Evolutionary conservation across 2,888 invertebrate genomes (phyloP).

Genomic region (Liposcelis brunnea): DNA sequence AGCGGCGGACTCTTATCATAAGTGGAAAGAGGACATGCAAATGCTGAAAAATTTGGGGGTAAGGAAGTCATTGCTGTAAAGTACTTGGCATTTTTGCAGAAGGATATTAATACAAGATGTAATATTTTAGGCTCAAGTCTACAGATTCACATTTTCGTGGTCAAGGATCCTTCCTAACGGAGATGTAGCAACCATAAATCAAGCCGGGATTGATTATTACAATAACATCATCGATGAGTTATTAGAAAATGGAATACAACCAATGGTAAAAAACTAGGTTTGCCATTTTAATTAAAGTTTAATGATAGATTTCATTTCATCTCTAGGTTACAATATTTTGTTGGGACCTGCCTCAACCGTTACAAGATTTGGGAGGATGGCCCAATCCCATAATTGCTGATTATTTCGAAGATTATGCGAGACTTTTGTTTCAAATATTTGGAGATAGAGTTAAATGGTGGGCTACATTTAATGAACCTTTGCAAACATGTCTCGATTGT

Average conservation of each 20-base stretch:
- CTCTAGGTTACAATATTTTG: slow-evolving; percentile 43
- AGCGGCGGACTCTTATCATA: slow-evolving; percentile 47
- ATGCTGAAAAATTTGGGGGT: slow-evolving; percentile 37
- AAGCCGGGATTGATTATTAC: slow-evolving; percentile 57
- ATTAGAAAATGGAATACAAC: slow-evolving; percentile 34
- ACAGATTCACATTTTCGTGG: slow-evolving; percentile 63
- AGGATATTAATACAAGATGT: too few species aligned
- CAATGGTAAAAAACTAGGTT: too few species aligned
- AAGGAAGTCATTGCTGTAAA: slow-evolving; percentile 1
- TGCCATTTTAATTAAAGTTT: too few species aligned
- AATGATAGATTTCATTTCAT: too few species aligned
- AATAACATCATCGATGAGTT: slow-evolving; percentile 55
- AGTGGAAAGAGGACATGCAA: slow-evolving; percentile 39
- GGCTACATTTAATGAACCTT: slow-evolving; percentile 65
- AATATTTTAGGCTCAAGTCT: slow-evolving; percentile 28
- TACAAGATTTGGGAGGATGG: slow-evolving; percentile 48
- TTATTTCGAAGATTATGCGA: slow-evolving; percentile 40
- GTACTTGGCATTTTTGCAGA: too few species aligned
- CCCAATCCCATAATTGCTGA: slow-evolving; percentile 34
- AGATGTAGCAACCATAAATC: slow-evolving; percentile 43
- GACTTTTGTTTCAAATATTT: slow-evolving; percentile 39
- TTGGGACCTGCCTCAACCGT: slow-evolving; percentile 47
- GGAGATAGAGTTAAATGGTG: slow-evolving; percentile 47
- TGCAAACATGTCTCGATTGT: slow-evolving; percentile 34
- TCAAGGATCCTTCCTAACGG: slow-evolving; percentile 54